Evolutionary conservation across 2,888 invertebrate species (phyloP).

Genomic region (Leptothorax acervorum): DNA sequence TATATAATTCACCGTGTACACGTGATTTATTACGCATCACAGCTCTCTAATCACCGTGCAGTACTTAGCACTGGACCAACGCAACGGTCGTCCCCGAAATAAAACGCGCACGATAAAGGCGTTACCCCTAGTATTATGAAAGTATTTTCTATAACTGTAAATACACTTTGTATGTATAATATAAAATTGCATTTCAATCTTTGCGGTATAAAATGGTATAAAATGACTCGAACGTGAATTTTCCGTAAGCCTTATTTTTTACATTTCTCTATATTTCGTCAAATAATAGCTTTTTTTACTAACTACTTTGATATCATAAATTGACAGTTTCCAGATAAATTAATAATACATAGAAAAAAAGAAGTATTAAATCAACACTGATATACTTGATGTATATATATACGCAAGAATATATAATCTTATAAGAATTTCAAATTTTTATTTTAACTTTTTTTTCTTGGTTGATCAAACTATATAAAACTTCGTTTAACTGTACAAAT

Average conservation of each 20-base stretch:
- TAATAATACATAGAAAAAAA: too few species aligned
- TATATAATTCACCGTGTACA: conserved; percentile 26
- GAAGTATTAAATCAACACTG: too few species aligned
- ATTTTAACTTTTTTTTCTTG: too few species aligned
- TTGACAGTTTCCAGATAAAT: neutral
- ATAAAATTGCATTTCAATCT: neutral
- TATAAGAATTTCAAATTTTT: too few species aligned
- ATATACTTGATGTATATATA: too few species aligned
- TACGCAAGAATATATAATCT: too few species aligned
- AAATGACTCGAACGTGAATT: neutral
- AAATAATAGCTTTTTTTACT: neutral
- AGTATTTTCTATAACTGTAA: conserved; percentile 25
- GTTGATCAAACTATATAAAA: too few species aligned
- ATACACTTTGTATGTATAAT: neutral
- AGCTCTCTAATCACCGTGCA: conserved; percentile 34
- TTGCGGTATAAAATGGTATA: neutral
- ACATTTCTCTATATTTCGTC: neutral
- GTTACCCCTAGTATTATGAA: neutral
- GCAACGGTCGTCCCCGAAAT: neutral
- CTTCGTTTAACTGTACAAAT: too few species aligned
- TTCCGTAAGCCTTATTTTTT: neutral
- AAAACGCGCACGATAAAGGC: neutral
- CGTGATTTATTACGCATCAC: conserved; percentile 45
- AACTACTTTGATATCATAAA: neutral
- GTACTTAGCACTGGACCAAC: conserved; percentile 17